Conservation (phyloP, 2,888 invertebrate species). For the Alviniconcha strummeri region DNA sequence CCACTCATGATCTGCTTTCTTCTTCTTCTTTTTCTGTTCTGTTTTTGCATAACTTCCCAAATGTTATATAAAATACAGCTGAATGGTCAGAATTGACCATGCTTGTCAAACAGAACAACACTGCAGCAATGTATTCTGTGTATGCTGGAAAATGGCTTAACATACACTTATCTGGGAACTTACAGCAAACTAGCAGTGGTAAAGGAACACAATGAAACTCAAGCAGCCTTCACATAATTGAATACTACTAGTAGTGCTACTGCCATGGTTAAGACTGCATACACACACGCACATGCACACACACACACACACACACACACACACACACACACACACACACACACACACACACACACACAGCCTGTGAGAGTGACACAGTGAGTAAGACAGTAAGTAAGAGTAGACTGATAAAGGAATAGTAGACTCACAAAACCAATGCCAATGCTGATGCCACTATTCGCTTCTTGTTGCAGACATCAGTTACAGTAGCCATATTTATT, state of each 20-base stretch:
- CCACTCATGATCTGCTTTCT: neutral
- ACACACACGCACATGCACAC: neutral
- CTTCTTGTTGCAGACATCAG: constrained; percentile 23
- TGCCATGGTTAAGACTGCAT: no score
- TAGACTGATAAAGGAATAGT: neutral
- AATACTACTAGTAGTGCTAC: no score
- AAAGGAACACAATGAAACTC: no score
- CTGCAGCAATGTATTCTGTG: no score
- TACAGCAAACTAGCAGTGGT: no score
- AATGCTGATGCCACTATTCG: neutral
- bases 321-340: no score
- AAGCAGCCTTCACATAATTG: no score
- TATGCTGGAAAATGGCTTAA: no score
- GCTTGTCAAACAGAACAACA: no score
- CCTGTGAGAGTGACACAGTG: neutral
- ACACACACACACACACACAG: constrained; percentile 7
- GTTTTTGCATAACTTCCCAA: neutral
- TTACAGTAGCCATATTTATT: neutral
- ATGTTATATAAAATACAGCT: neutral
- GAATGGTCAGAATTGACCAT: no score
- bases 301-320: neutral
- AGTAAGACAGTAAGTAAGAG: neutral
- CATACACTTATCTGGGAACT: no score
- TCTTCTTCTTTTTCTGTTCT: neutral
- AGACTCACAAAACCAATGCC: constrained; percentile 6